These are phyloP conservation scores for Drosophila imparisetae DNA, from an alignment of 2,888 invertebrate species.

Conservation along the genomic window DNA sequence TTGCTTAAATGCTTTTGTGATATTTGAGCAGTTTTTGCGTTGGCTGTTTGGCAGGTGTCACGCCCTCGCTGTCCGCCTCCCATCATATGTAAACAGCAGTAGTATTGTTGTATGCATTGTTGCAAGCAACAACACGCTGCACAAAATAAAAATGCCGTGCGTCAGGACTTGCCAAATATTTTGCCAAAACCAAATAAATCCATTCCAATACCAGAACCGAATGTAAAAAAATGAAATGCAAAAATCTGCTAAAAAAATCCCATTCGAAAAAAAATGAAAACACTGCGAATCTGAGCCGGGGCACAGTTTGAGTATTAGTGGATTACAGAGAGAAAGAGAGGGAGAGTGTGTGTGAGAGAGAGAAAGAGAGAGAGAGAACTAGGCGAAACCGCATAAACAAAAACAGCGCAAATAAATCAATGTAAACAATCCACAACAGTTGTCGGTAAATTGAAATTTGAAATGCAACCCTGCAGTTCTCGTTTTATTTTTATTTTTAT, in stretches of 20 bases:
- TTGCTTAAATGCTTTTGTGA: slow-evolving; percentile 54
- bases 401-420: slow-evolving; percentile 77
- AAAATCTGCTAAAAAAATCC: slow-evolving; percentile 21
- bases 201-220: slow-evolving; percentile 58
- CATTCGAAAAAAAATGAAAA: slow-evolving; percentile 12
- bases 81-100: slow-evolving; percentile 60
- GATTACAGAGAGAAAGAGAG: slow-evolving; percentile 54
- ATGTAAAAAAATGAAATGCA: slow-evolving; percentile 33
- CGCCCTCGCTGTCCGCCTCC: slow-evolving; percentile 36
- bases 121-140: slow-evolving; percentile 53
- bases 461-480: slow-evolving; percentile 67
- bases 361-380: slow-evolving; percentile 31
- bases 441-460: slow-evolving; percentile 81
- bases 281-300: slow-evolving; percentile 55
- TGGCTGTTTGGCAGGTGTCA: slow-evolving; percentile 37
- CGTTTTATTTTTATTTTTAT: background rate
- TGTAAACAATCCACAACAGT: slow-evolving; percentile 81
- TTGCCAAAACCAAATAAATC: slow-evolving; percentile 75
- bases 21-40: slow-evolving; percentile 49
- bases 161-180: slow-evolving; percentile 76
- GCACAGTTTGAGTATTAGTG: slow-evolving; percentile 68
- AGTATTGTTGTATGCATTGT: slow-evolving; percentile 52
- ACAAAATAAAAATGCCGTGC: slow-evolving; percentile 51
- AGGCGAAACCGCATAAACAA: slow-evolving; percentile 75
- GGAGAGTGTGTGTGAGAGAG: background rate